Conservation (phyloP, 2,113 vertebrate genomes). For the Oxygymnocypris stewartii region DNA sequence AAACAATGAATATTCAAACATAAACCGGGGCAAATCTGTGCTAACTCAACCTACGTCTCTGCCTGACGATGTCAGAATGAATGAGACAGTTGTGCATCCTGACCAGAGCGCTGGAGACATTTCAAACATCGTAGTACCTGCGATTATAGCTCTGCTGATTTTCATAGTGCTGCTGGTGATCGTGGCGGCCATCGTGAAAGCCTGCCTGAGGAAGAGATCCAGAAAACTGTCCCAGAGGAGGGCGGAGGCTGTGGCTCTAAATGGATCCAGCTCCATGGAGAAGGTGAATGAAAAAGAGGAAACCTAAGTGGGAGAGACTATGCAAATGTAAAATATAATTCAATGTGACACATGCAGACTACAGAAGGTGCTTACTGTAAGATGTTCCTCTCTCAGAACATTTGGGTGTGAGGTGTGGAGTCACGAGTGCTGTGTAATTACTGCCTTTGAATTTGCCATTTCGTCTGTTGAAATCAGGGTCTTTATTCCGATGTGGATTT, state of each 20-base stretch:
- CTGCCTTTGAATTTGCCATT: conserved; percentile 1
- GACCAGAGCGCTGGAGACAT: not conserved
- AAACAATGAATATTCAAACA: not conserved
- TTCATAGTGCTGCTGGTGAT: conserved; percentile 63
- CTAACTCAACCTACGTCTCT: not conserved
- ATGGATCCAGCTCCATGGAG: conserved; percentile 52
- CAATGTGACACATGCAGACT: conserved; percentile 3
- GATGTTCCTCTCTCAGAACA: not conserved
- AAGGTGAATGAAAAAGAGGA: conserved; percentile 60
- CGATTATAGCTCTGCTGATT: conserved; percentile 57
- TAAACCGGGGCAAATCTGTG: not conserved
- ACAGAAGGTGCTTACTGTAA: not conserved
- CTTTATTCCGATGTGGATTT: not conserved
- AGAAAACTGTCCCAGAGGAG: conserved; percentile 51
- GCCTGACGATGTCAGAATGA: not conserved
- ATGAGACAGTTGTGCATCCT: rapidly evolving
- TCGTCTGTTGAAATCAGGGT: conserved; percentile 16
- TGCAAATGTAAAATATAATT: conserved; percentile 12
- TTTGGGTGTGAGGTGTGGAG: not conserved
- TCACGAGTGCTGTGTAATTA: not conserved
- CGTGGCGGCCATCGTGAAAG: conserved; percentile 62
- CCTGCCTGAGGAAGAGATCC: conserved; percentile 59
- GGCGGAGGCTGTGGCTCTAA: conserved; percentile 44
- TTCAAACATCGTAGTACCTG: conserved; percentile 57
- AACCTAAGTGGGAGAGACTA: conserved; percentile 14